Base-by-base conservation (phyloP, 2,113 vertebrate species). In the Murina feae region DNA sequence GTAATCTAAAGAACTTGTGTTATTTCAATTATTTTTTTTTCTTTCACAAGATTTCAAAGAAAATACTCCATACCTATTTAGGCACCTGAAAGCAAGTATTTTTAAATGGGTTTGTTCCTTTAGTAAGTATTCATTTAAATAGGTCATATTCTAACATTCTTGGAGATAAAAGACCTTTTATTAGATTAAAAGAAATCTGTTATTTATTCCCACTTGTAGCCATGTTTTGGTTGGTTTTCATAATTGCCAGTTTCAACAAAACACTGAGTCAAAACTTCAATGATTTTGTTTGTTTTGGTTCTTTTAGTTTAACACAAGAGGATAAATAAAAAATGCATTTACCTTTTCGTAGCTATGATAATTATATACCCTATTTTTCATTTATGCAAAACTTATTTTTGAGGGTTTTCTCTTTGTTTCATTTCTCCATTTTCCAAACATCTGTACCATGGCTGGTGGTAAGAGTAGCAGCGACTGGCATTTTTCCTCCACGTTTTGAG, bases 391-490 rank as follows among this genome's bases (percentile, higher is more conserved):
- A 97, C 92, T 98, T 91, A 97, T 0, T 13, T 96, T 97, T 90
- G 96, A 90, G 78, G 55, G 89, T 96, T 90, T 68, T 88, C 68
- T 96, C 93, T 96, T 97, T 97, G 72, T 97, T 92, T 97, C 79
- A 30, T 94, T 96, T 95, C 85, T 89, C 91, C 96, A 90, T 90
- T 95, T 97, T 95, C 82, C 88, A 94, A 96, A 98, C 93, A 96
- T 98, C 97, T 97, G 81, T 93, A 63, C 97, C 0, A 0, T 42
- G 47, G 92, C 91, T 97, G 95, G 95, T 97, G 96, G 84, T 14
- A 30, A 97, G 93, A 97, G 76, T 96, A 98, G 97, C 98, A 97
- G 97, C 81, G 93, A 90, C 95, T 98, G 98, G 97, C 97, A 95
- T 89, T 98, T 98, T 98, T 97, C 96, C 95, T 97, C 91, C 85